A percentile compares a stretch with the other conserved stretches of the same genome.
These are phyloP conservation scores for Stomatorhinus walkeri DNA, from an alignment of 2,797 vertebrate species.

Conservation along the genomic window DNA sequence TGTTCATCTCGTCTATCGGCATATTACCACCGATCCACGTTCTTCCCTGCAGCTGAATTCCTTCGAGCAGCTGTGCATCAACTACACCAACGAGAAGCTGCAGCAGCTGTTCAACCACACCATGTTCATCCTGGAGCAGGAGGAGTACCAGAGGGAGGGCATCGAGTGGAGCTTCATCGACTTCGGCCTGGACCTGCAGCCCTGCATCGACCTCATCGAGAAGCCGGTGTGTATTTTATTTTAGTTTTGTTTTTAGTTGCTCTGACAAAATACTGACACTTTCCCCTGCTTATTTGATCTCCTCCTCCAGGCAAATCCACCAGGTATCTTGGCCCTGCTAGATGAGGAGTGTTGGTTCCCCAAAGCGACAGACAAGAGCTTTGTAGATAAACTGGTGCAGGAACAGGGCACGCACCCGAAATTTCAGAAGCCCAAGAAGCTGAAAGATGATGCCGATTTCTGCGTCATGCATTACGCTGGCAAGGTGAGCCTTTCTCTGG, in stretches of 20 bases:
- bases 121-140: conserved; percentile 98
- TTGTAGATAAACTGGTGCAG: conserved; percentile 76
- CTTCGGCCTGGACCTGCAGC: conserved; percentile 93
- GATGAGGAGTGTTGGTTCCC: conserved; percentile 85
- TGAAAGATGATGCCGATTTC: conserved; percentile 79
- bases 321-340: conserved; percentile 71
- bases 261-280: not conserved
- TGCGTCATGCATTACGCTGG: conserved; percentile 80
- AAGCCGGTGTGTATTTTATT: conserved; percentile 70
- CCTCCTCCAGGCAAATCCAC: conserved; percentile 63
- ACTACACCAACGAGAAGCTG: conserved; percentile 97
- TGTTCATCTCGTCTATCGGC: no score
- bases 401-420: conserved; percentile 78
- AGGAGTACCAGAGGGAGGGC: conserved; percentile 95
- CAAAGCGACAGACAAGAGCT: conserved; percentile 78
- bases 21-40: not conserved
- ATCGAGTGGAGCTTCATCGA: conserved; percentile 99
- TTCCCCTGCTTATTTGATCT: not conserved
- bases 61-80: conserved; percentile 95
- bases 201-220: conserved; percentile 96
- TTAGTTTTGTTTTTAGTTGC: not conserved
- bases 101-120: conserved; percentile 99
- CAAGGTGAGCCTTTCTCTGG: conserved; percentile 52
- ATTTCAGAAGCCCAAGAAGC: conserved; percentile 74
- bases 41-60: conserved; percentile 77